Conservation (phyloP, 1,140 invertebrate species). For the Drosophila busckii region DNA sequence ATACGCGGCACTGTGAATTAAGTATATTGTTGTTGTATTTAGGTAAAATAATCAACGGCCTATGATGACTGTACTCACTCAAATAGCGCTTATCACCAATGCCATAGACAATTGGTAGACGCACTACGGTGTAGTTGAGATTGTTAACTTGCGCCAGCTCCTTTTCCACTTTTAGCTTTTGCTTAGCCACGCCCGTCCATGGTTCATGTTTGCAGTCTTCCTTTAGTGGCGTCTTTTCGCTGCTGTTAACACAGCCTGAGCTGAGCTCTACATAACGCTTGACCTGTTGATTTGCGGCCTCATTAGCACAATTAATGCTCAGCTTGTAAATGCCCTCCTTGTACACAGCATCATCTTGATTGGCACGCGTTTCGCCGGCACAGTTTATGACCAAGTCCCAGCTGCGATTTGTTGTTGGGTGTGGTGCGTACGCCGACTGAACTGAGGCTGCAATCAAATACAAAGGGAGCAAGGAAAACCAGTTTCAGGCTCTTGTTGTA, state of each 20-base stretch:
- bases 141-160: conserved; percentile 82
- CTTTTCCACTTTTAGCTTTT: conserved; percentile 91
- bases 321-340: conserved; percentile 92
- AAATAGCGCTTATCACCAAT: conserved; percentile 89
- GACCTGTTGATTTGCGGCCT: conserved; percentile 85
- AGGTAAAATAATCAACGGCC: conserved; percentile 19
- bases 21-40: conserved; percentile 25
- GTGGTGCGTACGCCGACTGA: conserved; percentile 85
- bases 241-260: conserved; percentile 88
- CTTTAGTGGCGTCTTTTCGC: conserved; percentile 87
- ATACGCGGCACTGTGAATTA: conserved; percentile 86
- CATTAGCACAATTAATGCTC: conserved; percentile 89
- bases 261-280: conserved; percentile 91
- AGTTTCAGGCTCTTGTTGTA: conserved; percentile 27
- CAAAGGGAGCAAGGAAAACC: conserved; percentile 45
- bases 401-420: conserved; percentile 78
- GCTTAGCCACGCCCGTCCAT: conserved; percentile 90
- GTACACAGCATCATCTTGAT: conserved; percentile 93
- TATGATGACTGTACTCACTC: conserved; percentile 81
- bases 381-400: conserved; percentile 93
- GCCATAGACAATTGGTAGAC: conserved; percentile 93
- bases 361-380: conserved; percentile 92
- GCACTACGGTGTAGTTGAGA: conserved; percentile 89
- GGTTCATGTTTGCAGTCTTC: conserved; percentile 88
- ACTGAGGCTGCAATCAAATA: conserved; percentile 83